These are phyloP conservation scores for Cydia fagiglandana DNA, from an alignment of 1,140 invertebrate species.

Conservation along the genomic window DNA sequence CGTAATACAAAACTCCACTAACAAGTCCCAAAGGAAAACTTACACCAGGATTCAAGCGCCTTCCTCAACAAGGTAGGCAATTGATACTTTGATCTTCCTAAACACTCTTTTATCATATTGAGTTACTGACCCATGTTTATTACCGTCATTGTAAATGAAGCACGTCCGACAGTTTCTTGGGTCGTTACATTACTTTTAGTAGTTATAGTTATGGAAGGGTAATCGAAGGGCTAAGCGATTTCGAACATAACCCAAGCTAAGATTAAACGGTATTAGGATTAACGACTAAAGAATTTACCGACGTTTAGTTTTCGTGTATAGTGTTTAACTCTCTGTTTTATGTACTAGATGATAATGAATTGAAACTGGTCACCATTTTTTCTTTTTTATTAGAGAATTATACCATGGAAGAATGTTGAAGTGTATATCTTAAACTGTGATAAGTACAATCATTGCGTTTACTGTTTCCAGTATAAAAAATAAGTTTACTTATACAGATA, in stretches of 20 bases:
- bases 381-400: too few species aligned
- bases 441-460: too few species aligned
- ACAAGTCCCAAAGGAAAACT: too few species aligned
- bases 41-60: too few species aligned
- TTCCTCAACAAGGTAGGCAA: background rate
- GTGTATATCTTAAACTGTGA: too few species aligned
- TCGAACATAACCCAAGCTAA: background rate
- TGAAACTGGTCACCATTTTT: too few species aligned
- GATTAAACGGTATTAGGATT: background rate
- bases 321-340: background rate
- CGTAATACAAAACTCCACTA: too few species aligned
- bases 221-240: background rate
- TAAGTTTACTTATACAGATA: too few species aligned
- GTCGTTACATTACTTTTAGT: background rate
- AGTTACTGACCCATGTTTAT: slow-evolving; percentile 16
- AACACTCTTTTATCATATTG: background rate
- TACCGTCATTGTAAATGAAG: background rate
- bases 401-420: too few species aligned
- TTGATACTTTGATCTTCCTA: background rate
- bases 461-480: too few species aligned
- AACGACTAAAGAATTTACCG: background rate
- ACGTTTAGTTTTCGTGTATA: background rate
- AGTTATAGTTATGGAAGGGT: background rate
- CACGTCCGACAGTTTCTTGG: background rate
- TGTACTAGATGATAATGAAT: background rate